Percentiles rank a stretch among this genome's conserved stretches.
phyloP scores from a whole-genome alignment of 2,113 vertebrate species.

The Myodes glareolus region DNA sequence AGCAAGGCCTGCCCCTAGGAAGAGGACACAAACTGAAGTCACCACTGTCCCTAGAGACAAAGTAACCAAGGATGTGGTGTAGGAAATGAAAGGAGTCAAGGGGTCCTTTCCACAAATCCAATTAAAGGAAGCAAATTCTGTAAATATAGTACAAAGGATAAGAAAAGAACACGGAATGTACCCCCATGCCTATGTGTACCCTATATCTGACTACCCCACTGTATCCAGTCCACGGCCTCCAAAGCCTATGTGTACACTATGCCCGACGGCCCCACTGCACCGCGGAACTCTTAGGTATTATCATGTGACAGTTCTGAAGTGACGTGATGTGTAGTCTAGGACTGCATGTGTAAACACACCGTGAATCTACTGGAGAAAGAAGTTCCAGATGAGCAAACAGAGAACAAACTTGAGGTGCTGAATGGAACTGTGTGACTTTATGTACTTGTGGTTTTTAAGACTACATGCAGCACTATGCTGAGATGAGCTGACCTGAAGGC shows the following conservation, averaged over 20 bases:
- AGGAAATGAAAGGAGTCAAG: background rate
- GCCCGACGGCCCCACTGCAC: background rate
- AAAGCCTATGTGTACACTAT: background rate
- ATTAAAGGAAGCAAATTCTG: conserved; percentile 21
- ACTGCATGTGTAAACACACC: background rate
- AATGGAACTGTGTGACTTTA: background rate
- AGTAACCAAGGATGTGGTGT: background rate
- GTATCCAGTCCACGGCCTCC: background rate
- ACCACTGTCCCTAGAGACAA: conserved; percentile 24
- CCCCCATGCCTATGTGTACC: background rate
- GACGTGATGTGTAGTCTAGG: background rate
- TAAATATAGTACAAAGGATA: background rate
- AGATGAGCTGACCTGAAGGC: background rate
- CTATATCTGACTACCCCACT: background rate
- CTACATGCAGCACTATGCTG: background rate
- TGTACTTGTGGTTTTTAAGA: background rate
- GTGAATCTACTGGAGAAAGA: background rate
- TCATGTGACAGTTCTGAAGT: background rate
- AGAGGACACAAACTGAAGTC: background rate
- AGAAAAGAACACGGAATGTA: background rate
- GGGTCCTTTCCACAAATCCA: background rate
- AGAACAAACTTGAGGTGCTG: background rate
- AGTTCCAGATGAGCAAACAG: background rate
- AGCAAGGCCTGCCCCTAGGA: background rate
- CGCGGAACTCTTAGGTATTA: background rate